Evolutionary conservation across 2,113 vertebrate genomes (phyloP).

Genomic region (Tautogolabrus adspersus): DNA sequence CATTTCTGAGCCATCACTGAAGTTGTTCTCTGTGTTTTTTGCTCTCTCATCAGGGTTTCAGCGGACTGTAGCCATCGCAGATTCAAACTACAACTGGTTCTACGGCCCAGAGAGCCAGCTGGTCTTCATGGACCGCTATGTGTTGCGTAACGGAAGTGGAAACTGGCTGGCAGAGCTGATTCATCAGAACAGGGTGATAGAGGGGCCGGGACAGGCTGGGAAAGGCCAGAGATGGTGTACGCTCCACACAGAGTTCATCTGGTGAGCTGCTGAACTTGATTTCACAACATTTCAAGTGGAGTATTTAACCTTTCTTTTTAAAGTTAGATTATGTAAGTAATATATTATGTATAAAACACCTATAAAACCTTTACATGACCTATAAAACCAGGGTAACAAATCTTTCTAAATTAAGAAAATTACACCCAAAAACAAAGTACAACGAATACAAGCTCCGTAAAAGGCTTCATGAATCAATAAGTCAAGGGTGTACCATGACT

Average conservation of each 20-base stretch:
- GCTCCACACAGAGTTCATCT: constrained; percentile 98
- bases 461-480: too few species aligned
- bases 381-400: too few species aligned
- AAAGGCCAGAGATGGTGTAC: constrained; percentile 98
- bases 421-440: too few species aligned
- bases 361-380: too few species aligned
- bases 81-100: constrained; percentile 99
- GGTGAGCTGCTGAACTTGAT: constrained; percentile 82
- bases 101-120: constrained; percentile 98
- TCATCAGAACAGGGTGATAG: constrained; percentile 89
- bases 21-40: constrained; percentile 14
- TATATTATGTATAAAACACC: background rate
- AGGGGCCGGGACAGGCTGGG: constrained; percentile 92
- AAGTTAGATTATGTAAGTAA: background rate
- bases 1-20: background rate
- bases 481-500: too few species aligned
- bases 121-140: constrained; percentile 96
- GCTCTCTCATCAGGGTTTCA: constrained; percentile 88
- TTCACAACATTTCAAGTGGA: background rate
- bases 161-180: constrained; percentile 97
- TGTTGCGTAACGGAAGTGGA: constrained; percentile 96
- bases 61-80: constrained; percentile 95
- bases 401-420: too few species aligned
- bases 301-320: background rate
- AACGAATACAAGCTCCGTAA: too few species aligned